Base-by-base conservation (phyloP, 2,888 invertebrate genomes). In the Lycophotia porphyrea region DNA sequence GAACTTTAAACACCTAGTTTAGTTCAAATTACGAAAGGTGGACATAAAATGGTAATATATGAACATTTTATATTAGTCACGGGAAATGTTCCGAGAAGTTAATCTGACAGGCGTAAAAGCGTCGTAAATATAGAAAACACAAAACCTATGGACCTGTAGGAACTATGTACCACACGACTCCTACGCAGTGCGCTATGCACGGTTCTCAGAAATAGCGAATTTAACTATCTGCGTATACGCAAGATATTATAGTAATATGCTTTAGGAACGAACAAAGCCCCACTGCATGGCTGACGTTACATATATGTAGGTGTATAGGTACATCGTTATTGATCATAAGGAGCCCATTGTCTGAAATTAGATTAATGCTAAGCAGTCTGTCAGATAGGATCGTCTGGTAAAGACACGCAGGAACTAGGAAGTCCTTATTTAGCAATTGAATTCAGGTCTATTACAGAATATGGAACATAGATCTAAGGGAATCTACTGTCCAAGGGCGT, bases 121-220 rank as follows among this genome's bases (percentile, higher is more conserved):
- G 74, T 84, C 83, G 82, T 88, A 86, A 88, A 86, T 86, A 84
- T 86, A 80, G 81, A 85, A 88, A 88, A 82, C 84, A 82, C 76
- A 87, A 82, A 83, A 83, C 78, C 44, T 80, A 71, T 74, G 39
- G 39, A 39, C 39, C 39, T 63, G 61, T 36, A 61, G 58, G 83
- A 84, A 82, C 79, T 39, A 39, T 47, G 83, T 87, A 81, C 78
- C 85, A 80, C 82, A 82, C 84, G 76, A 39, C 86, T 39, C 87
- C 88, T 75, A 88, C 89, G 84, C 87, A 34, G 61, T 55, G 65
- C 72, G 67, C 82, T 87, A 82, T 80, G 82, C 79, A 74, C 63
- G 63, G 69, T 85, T 89, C 84, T 81, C 71, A 82, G 87, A 88
- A 90, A 58, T 75, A 65, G 81, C 82, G 84, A 87, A 87, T 88